Conservation (phyloP, 2,888 invertebrate genomes). For the Hirudinaria manillensis region DNA sequence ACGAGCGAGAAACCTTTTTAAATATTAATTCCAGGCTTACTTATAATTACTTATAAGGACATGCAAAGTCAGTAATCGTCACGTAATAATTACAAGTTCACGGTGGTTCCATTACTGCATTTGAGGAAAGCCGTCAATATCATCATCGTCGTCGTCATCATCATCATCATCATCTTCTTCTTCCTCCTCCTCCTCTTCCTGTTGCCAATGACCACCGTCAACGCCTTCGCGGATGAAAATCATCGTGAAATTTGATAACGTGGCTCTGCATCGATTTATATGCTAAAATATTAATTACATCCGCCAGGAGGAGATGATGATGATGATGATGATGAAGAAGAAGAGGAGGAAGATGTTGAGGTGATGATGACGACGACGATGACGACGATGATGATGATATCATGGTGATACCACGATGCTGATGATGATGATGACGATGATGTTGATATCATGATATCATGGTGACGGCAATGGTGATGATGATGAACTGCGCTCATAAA, state of each 20-base stretch:
- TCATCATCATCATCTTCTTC: conserved; percentile 27
- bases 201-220: not conserved
- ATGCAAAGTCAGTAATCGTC: too few species aligned
- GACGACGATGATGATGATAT: too few species aligned
- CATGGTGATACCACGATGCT: not conserved
- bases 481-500: not conserved
- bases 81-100: too few species aligned
- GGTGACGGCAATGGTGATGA: not conserved
- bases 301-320: too few species aligned
- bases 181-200: not conserved
- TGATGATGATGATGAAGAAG: not conserved
- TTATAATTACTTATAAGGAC: too few species aligned
- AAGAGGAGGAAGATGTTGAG: too few species aligned
- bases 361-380: too few species aligned
- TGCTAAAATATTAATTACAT: too few species aligned
- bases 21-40: too few species aligned
- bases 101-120: too few species aligned
- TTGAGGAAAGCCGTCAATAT: not conserved
- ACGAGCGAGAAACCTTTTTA: too few species aligned
- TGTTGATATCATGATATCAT: conserved; percentile 4
- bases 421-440: conserved; percentile 15
- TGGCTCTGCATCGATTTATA: too few species aligned
- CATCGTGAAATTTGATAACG: not conserved
- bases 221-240: not conserved
- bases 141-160: conserved; percentile 27